Evolutionary conservation across 1,140 invertebrate genomes (phyloP), one percentile per base, ranked within the genome.

Genomic region (Caenorhabditis latens): DNA sequence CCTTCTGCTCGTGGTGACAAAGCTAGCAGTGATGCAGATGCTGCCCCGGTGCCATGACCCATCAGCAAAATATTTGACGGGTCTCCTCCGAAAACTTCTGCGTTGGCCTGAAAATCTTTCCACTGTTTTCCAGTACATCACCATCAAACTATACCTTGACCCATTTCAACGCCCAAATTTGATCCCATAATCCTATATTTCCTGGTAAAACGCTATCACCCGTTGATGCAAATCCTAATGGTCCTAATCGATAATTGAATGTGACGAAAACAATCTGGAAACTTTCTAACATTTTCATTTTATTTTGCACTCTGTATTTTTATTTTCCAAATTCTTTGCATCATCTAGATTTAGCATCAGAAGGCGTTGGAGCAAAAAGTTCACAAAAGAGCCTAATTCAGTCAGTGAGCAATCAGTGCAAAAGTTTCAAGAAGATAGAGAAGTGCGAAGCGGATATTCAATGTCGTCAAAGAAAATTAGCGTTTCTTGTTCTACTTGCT

Each of bases 171-270:
- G 96, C 97, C 95, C 98, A 96, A 88, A 97, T 94, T 93, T 98
- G 97, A 93, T 99, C 97, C 93, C 97, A 97, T 86, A 99, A 93
- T 13, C 97, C 98, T 61, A 96, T 95, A 93, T 99, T 99, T n/a
- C 97, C 97, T 0, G 97, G 96, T 50, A 96, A 96, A 90, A 97
- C 96, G 13, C 95, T 95, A 90, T 96, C 96, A 89, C 96, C 96
- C 32, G 90, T 93, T 43, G 90, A 91, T n/a, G 92, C 61, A 84
- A 92, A 92, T 50, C 91, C 91, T 90, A 99, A 94, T 91, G 98
- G 95, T 88, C 97, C 98, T 57, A 99, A 95, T 89, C 98, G 95
- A 94, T 98, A 99, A 95, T 99, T 99, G 92, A 99, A 95, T 88
- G 97, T 97, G 92, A 99, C 96, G 86, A 99, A 97, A 89, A 99